Evolutionary conservation across 2,888 invertebrate species (phyloP), one percentile per base, ranked within the genome.

Genomic region (Malachius bipustulatus): DNA sequence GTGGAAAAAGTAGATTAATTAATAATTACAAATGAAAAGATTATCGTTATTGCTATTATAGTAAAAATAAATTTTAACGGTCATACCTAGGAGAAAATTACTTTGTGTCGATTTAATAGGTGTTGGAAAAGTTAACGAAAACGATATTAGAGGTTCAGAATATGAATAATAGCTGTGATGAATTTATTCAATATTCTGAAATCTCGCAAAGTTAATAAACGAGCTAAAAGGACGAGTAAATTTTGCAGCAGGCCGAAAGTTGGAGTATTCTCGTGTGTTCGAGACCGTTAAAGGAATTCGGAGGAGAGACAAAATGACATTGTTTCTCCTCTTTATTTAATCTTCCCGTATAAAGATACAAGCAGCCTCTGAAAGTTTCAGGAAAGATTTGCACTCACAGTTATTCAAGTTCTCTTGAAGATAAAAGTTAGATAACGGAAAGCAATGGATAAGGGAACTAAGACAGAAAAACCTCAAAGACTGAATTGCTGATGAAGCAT

Each of bases 401-500:
- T 45, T 40, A 43, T 38, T 43, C 44, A 33, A 40, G 31, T 39
- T 40, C 35, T 30, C 37, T 34, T 26, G 30, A 37, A 38, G 40
- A 44, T 41, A 43, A 46, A 46, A 46, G 41, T 46, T 41, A 31
- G 42, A 41, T 41, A 39, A 38, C 43, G 28, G 36, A 37, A 42
- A 49, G 44, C 30, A 41, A 37, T 38, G 43, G 42, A 44, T 43
- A 41, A 42, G 39, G 39, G 49, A 45, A 39, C 46, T 43, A 47
- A 46, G 44, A 45, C 48, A 49, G 50, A 47, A 50, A 52, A 49
- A 50, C 50, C 52, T 42, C 46, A 45, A 47, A 48, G 52, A 55
- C 51, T 52, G 54, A 54, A 56, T 52, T 51, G 52, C 47, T 49
- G 51, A 49, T 48, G 52, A 53, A 48, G 45, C 49, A 46, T 50